Conservation (phyloP, 2,888 invertebrate species). For the Bombylius discolor region DNA sequence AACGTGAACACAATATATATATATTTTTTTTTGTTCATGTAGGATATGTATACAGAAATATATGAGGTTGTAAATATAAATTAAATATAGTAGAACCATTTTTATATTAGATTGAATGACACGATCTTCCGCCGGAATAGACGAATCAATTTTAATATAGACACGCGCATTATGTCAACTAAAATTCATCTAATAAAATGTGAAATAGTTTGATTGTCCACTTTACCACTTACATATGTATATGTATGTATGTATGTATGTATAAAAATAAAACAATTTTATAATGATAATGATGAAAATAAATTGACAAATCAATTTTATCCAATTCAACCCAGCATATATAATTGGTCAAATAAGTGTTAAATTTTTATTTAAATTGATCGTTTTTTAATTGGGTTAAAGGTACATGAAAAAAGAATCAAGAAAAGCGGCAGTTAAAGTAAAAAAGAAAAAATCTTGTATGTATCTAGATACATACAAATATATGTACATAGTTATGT, state of each 20-base stretch:
- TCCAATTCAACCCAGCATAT: constrained; percentile 1
- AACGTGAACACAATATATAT: too few species aligned
- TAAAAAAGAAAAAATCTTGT: not conserved
- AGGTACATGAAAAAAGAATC: not conserved
- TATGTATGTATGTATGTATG: too few species aligned
- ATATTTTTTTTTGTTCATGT: too few species aligned
- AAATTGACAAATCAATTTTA: constrained; percentile 15
- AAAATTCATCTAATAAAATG: not conserved
- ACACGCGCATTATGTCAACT: constrained; percentile 15
- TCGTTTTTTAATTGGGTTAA: constrained; percentile 4
- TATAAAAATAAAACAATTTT: not conserved
- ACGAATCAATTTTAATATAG: constrained; percentile 13
- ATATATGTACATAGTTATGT: too few species aligned
- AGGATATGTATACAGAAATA: too few species aligned
- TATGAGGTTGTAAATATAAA: too few species aligned
- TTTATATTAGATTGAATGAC: not conserved
- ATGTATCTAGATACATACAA: too few species aligned
- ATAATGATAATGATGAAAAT: constrained; percentile 6
- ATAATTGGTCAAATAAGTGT: not conserved
- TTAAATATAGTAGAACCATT: too few species aligned
- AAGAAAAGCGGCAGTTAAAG: not conserved
- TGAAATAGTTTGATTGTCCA: constrained; percentile 1
- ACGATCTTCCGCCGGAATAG: constrained; percentile 14
- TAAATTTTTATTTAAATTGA: constrained; percentile 3
- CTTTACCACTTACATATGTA: not conserved